These are phyloP conservation scores for Salvator merianae DNA, from an alignment of 2,113 vertebrate species.

Conservation along the genomic window DNA sequence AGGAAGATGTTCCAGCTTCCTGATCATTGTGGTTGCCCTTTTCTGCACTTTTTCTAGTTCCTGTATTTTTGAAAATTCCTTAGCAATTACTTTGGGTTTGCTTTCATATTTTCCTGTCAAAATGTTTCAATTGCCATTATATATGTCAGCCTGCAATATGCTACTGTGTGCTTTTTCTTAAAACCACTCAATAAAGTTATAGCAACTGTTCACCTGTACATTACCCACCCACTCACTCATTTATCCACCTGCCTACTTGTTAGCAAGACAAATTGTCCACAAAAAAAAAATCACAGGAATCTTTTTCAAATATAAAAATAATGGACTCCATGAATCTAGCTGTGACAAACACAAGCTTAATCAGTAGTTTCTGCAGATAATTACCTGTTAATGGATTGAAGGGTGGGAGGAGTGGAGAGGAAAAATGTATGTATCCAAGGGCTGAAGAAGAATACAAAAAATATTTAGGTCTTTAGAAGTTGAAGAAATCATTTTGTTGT, in stretches of 20 bases:
- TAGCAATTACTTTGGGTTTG: conserved; percentile 24
- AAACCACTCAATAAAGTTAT: conserved; percentile 58
- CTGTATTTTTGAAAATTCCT: conserved; percentile 32
- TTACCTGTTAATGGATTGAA: conserved; percentile 65
- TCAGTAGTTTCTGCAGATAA: conserved; percentile 66
- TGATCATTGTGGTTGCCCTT: too few species aligned
- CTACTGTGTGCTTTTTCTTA: conserved; percentile 31
- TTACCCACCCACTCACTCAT: conserved; percentile 61
- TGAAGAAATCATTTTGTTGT: neutral
- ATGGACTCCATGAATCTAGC: conserved; percentile 29
- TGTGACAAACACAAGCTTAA: conserved; percentile 46
- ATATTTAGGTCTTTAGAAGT: neutral
- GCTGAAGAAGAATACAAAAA: neutral
- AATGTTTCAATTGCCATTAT: conserved; percentile 22
- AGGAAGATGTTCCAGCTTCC: too few species aligned
- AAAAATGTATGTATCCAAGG: conserved; percentile 44
- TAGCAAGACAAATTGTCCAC: conserved; percentile 47
- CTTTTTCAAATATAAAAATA: conserved; percentile 47
- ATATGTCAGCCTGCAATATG: conserved; percentile 15
- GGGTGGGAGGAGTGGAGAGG: conserved; percentile 41
- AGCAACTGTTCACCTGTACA: conserved; percentile 62
- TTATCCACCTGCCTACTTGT: conserved; percentile 41
- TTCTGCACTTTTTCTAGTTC: too few species aligned
- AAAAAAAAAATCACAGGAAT: conserved; percentile 62
- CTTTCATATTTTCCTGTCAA: conserved; percentile 48